Base-by-base conservation (phyloP, 2,797 vertebrate species). In the Ctenochaetus hawaiiensis region DNA sequence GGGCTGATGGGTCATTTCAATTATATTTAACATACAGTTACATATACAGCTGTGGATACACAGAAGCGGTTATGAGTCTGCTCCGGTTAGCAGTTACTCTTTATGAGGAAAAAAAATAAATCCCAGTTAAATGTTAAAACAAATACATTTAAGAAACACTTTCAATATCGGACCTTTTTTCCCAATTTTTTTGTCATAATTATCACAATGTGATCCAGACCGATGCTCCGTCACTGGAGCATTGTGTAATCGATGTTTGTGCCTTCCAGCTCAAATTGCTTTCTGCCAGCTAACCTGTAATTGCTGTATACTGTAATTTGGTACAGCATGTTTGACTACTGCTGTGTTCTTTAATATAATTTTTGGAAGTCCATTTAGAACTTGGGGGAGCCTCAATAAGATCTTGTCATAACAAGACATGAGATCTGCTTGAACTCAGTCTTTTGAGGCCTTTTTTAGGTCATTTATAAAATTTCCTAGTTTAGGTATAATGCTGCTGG, bases 181-280 rank as follows among this genome's bases (percentile, higher is more conserved):
- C 5, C 5, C 30, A 34, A 34, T 34, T 34, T 34, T 13, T 43
- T 37, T 59, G 14, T n/a, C 10, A 9, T 22, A 56, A 56, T 11
- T 34, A 30, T 59, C 2, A 49, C 14, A 34, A 4, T 30, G 14
- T 9, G 23, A 20, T 70, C 12, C 8, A 7, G 58, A 53, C 3
- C 2, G 14, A 26, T 18, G 43, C 43, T 7, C 26, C 4, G 54
- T 62, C 17, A 26, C 30, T 64, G 49, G 63, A 54, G 39, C 20
- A 47, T 39, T 56, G 6, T 18, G 22, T 22, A 54, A 72, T 37
- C 49, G 3, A 26, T 47, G 47, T 70, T 41, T 57, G 34, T 58
- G 44, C 41, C 69, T 49, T 57, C 51, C 37, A 18, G 16, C 39
- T 62, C 20, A 58, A 57, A 62, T 22, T 48, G n/a, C 45, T 44